Evolutionary conservation across 2,113 vertebrate species (phyloP), one percentile per base, ranked within the genome.

Genomic region (Alouatta palliata): DNA sequence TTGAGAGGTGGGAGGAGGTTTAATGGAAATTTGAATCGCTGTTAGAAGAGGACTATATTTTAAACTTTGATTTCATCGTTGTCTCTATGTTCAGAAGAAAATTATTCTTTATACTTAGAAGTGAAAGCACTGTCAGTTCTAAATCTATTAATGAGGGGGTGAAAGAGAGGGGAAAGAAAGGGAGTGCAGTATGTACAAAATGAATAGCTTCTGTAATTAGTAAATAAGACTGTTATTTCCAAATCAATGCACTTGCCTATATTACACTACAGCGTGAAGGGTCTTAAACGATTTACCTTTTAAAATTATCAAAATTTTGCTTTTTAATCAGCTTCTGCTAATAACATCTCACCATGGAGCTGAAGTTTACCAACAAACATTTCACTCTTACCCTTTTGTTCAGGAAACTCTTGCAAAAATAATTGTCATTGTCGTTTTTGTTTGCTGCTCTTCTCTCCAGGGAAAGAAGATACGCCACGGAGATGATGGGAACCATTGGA

Each of bases 21-120:
- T 97, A 96, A 97, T 98, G 96, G 97, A 97, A 97, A 97, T 92
- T 82, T 90, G 84, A 97, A 97, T 96, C 25, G 11, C 96, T 97
- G 77, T 90, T 88, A 92, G 90, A 95, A 92, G 94, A 97, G 85
- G 90, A 77, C 87, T 96, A 52, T 96, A 95, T 97, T 98, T 98
- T 97, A 98, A 97, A 97, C 94, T 97, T 97, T 58, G 84, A 96
- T 97, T 97, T 97, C 84, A 96, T 95, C 87, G 77, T 95, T 98
- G 94, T 97, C 97, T 97, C 75, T 82, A n/a, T 90, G 95, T 92
- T 94, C 91, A 92, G 92, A 93, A 94, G 91, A 96, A 98, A 98
- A 98, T 97, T 95, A 96, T 96, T 90, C 91, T 95, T 97, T 97
- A 98, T 97, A 94, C 92, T 94, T 77, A 82, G 71, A 95, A 95